Conservation (phyloP, 2,888 invertebrate species). For the Alsophila aescularia region DNA sequence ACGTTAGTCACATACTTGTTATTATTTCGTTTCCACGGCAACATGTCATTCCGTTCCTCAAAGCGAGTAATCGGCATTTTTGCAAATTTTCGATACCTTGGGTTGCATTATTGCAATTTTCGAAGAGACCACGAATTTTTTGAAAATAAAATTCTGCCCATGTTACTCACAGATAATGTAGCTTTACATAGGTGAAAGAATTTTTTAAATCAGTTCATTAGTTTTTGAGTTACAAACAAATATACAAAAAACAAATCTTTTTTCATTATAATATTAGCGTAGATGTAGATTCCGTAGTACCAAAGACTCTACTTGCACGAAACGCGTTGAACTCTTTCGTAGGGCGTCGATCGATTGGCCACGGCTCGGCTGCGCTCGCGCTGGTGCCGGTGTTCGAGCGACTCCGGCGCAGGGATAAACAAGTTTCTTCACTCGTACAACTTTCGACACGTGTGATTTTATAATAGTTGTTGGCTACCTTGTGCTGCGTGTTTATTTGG, state of each 20-base stretch:
- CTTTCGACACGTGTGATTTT: constrained; percentile 28
- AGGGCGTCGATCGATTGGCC: constrained; percentile 78
- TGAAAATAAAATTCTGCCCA: too few species aligned
- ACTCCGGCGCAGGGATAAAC: constrained; percentile 61
- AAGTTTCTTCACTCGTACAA: constrained; percentile 47
- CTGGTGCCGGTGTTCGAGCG: not conserved
- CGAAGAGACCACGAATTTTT: too few species aligned
- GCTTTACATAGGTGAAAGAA: too few species aligned
- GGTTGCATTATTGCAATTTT: too few species aligned
- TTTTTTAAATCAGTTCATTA: too few species aligned
- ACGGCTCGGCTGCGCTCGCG: constrained; percentile 31
- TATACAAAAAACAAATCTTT: not conserved
- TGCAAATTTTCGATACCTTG: too few species aligned
- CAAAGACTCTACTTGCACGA: constrained; percentile 20
- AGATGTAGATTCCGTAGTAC: not conserved
- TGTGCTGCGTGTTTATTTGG: not conserved
- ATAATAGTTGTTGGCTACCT: constrained; percentile 11
- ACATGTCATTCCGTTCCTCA: too few species aligned
- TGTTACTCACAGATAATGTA: too few species aligned
- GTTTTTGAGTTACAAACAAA: not conserved
- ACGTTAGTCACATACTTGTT: too few species aligned
- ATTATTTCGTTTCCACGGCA: too few species aligned
- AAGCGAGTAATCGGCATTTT: too few species aligned
- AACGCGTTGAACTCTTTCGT: constrained; percentile 73
- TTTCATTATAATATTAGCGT: too few species aligned